Percentiles rank a stretch among this genome's conserved stretches.
Evolutionary conservation across 2,113 vertebrate species (phyloP).

Genomic region (Bufo gargarizans): DNA sequence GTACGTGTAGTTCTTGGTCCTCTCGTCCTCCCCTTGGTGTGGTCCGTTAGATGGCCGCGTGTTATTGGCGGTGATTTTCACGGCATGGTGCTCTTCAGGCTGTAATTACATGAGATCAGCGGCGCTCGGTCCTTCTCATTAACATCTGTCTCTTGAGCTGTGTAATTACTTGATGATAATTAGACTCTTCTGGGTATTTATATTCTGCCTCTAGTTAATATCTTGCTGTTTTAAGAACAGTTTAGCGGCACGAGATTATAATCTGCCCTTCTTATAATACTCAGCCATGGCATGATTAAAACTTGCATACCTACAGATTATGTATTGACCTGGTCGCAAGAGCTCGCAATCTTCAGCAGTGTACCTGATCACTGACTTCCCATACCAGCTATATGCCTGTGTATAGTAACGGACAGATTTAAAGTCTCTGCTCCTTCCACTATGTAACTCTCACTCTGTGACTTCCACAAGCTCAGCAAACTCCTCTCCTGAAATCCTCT

Average conservation of each 20-base stretch:
- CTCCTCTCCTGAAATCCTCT: too few species aligned
- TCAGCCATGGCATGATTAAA: too few species aligned
- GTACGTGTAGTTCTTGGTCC: neutral
- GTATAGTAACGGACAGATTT: neutral
- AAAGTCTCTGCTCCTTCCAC: too few species aligned
- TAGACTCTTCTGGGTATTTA: constrained; percentile 43
- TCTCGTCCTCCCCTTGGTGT: neutral
- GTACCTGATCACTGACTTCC: too few species aligned
- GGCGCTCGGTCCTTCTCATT: neutral
- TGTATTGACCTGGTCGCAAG: too few species aligned
- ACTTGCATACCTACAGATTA: too few species aligned
- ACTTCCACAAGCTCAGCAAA: too few species aligned
- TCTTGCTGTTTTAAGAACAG: constrained; percentile 1
- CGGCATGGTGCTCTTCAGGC: neutral
- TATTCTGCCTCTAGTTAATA: constrained; percentile 33
- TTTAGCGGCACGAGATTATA: neutral
- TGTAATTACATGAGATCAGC: constrained; percentile 15
- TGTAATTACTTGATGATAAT: constrained; percentile 37
- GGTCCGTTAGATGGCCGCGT: neutral
- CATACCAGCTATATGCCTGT: too few species aligned
- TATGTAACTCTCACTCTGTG: too few species aligned
- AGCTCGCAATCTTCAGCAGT: too few species aligned
- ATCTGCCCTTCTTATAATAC: neutral
- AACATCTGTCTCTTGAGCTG: constrained; percentile 12
- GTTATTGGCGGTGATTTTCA: neutral